Conservation (phyloP, 1,140 invertebrate species). For the Xylocopa sonorina region DNA sequence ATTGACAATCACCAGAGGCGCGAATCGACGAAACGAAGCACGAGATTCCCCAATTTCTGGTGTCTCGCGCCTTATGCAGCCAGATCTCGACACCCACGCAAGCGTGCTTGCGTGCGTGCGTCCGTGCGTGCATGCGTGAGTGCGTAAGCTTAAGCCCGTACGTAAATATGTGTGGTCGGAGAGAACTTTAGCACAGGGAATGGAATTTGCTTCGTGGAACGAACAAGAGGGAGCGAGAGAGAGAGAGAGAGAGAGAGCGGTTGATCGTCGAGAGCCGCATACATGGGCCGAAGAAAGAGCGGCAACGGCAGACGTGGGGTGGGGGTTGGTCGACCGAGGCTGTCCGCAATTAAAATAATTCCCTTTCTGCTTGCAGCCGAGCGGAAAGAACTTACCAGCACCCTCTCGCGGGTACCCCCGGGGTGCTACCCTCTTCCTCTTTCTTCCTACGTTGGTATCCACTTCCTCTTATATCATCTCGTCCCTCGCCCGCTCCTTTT, state of each 20-base stretch:
- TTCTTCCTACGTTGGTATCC: constrained; percentile 29
- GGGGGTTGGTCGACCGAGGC: constrained; percentile 78
- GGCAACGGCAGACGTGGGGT: constrained; percentile 41
- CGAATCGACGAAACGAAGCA: constrained; percentile 27
- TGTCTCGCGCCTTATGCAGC: constrained; percentile 15
- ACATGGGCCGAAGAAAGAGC: constrained; percentile 53
- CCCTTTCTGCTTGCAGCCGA: constrained; percentile 81
- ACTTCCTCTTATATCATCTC: constrained; percentile 50
- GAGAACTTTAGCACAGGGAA: constrained; percentile 41
- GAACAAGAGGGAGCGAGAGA: constrained; percentile 37
- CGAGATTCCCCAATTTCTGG: neutral
- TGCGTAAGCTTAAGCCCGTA: constrained; percentile 55
- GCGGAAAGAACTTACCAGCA: constrained; percentile 79
- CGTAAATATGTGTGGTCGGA: constrained; percentile 54
- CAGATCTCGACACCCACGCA: constrained; percentile 51
- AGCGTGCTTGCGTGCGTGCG: no score
- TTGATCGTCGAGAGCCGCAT: constrained; percentile 50
- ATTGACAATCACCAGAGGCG: constrained; percentile 3
- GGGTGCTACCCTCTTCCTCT: constrained; percentile 62
- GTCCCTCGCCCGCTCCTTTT: constrained; percentile 13
- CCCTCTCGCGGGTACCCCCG: constrained; percentile 67
- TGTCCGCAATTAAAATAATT: constrained; percentile 83
- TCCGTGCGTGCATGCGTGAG: no score
- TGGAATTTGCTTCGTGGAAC: constrained; percentile 64
- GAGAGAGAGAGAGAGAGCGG: constrained; percentile 50